Evolutionary conservation across 2,113 vertebrate species (phyloP), one percentile per base, ranked within the genome.

Genomic region (Ondatra zibethicus): DNA sequence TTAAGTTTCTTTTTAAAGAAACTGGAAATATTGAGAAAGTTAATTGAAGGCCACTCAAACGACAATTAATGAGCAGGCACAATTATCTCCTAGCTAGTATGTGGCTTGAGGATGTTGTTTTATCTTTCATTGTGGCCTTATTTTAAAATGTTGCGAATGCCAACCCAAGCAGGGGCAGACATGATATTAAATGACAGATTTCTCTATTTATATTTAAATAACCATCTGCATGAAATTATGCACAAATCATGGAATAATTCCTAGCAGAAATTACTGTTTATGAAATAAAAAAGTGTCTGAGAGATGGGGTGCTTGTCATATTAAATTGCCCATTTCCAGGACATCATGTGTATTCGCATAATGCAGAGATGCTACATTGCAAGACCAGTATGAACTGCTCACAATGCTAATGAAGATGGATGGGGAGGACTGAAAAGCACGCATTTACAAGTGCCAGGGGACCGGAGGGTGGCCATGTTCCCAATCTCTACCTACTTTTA

Each of bases 141-240:
- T 98, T 98, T 98, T 98, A 98, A 98, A 98, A 98, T 95, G 98
- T 97, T 45, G 90, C 96, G 97, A 94, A 98, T 96, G 97, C 98
- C 97, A 98, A 98, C 97, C 97, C 97, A 98, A 97, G 98, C 93
- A 97, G 97, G 98, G 98, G 98, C 98, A 98, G 98, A 96, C 94
- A 86, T 97, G 89, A 97, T 98, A 98, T 98, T 98, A 98, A 99
- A 98, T 95, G 97, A 98, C 96, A 98, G 97, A 98, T 98, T 98
- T 96, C 96, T 97, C 98, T 97, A 99, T 99, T 99, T 99, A 99
- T 98, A 99, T 99, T 99, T 99, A 99, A 99, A 99, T 99, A 99
- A 98, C 98, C 97, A 97, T 97, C 97, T 98, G 97, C 94, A 93
- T 97, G 98, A 98, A 99, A 98, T 99, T 98, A 99, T 98, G 98